These are phyloP conservation scores for Aporophyla nigra DNA, from an alignment of 2,888 invertebrate species.

Conservation along the genomic window DNA sequence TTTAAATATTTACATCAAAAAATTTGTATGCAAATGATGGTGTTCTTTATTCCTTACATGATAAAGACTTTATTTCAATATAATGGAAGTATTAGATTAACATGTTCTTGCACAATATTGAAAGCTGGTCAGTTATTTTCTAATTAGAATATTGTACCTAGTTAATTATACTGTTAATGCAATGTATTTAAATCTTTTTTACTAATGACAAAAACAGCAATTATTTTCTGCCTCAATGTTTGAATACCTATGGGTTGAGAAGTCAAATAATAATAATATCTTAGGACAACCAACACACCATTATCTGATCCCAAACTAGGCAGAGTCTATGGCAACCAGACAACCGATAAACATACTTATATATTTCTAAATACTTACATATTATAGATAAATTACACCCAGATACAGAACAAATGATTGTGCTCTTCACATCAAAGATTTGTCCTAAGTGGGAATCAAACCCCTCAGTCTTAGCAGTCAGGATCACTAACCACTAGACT, in stretches of 20 bases:
- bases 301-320: too few relatives aligned
- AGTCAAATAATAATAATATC: background rate
- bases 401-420: too few relatives aligned
- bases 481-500: too few relatives aligned
- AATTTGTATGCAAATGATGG: background rate
- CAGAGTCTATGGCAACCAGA: too few relatives aligned
- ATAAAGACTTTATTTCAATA: constrained; percentile 2
- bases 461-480: too few relatives aligned
- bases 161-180: background rate
- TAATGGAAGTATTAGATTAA: background rate
- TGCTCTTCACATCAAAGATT: too few relatives aligned
- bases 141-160: constrained; percentile 5
- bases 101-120: background rate
- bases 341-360: too few relatives aligned
- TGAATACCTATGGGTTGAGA: background rate
- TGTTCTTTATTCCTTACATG: accelerated
- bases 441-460: too few relatives aligned
- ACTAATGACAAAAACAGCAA: too few relatives aligned
- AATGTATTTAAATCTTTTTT: background rate
- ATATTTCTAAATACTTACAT: too few relatives aligned
- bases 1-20: background rate
- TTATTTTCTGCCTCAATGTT: background rate
- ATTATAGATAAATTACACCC: too few relatives aligned
- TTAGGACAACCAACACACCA: too few relatives aligned
- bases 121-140: background rate